phyloP scores from a whole-genome alignment of 2,113 vertebrate genomes.

The Cygnus atratus region DNA sequence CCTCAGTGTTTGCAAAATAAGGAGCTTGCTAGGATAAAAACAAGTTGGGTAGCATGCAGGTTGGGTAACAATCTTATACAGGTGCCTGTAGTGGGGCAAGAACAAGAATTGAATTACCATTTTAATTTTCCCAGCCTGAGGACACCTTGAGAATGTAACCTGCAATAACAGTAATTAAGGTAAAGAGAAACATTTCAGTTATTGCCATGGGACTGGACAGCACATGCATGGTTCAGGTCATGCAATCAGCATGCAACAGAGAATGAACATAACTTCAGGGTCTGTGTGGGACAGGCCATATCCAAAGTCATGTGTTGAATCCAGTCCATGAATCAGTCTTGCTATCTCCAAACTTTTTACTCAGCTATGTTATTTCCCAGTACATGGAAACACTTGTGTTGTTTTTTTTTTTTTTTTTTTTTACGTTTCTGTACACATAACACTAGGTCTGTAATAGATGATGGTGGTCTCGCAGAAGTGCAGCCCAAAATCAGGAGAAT shows the following conservation, averaged over 20 bases:
- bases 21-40: neutral
- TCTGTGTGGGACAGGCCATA: neutral
- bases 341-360: neutral
- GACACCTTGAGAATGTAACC: neutral
- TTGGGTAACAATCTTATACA: neutral
- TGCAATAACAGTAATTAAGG: neutral
- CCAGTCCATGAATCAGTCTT: neutral
- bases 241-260: neutral
- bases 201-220: neutral
- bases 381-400: neutral
- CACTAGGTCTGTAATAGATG: neutral
- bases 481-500: neutral
- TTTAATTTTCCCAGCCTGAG: neutral
- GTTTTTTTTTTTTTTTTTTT: accelerated
- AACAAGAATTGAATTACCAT: neutral
- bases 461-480: neutral
- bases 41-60: neutral
- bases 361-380: neutral
- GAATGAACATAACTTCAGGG: neutral
- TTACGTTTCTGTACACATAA: neutral
- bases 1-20: neutral
- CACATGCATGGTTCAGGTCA: accelerated
- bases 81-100: neutral
- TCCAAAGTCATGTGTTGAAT: neutral
- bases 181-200: neutral